Evolutionary conservation across 2,888 invertebrate species (phyloP).

Genomic region (Eurytoma californica): DNA sequence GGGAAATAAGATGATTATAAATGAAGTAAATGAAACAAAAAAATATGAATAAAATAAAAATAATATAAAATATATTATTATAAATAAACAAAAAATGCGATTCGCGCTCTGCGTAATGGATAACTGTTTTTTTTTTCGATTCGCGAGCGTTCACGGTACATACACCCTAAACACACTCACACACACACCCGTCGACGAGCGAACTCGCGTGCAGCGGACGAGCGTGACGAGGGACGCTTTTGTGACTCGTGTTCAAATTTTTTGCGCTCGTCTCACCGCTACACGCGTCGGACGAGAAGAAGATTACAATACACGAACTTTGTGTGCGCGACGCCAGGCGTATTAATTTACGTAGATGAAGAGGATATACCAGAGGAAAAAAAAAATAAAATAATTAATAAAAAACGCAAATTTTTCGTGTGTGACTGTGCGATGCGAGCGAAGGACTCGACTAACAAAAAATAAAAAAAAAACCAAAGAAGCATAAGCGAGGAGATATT

Average conservation of each 20-base stretch:
- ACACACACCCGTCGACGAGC: slow-evolving; percentile 15
- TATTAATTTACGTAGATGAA: neutral
- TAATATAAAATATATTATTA: slow-evolving; percentile 52
- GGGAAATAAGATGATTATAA: slow-evolving; percentile 51
- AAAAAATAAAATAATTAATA: neutral
- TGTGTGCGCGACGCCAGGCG: slow-evolving; percentile 24
- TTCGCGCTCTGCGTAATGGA: slow-evolving; percentile 51
- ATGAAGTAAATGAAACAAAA: slow-evolving; percentile 46
- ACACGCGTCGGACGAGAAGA: neutral
- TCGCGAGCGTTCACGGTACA: slow-evolving; percentile 44
- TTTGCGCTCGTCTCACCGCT: slow-evolving; percentile 20
- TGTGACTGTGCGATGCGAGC: neutral
- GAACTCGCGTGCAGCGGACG: neutral
- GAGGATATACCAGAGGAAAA: neutral
- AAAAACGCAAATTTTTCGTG: slow-evolving; percentile 25
- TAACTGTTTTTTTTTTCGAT: slow-evolving; percentile 55
- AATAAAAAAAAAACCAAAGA: slow-evolving; percentile 7
- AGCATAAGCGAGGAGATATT: slow-evolving; percentile 23
- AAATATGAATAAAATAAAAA: slow-evolving; percentile 39
- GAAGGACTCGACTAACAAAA: neutral
- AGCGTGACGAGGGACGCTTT: slow-evolving; percentile 17
- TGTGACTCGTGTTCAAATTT: slow-evolving; percentile 25
- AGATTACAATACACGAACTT: slow-evolving; percentile 5
- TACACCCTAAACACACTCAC: slow-evolving; percentile 19
- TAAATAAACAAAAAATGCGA: slow-evolving; percentile 51